Conservation (phyloP, 2,888 invertebrate genomes). For the Leistus spinibarbis region DNA sequence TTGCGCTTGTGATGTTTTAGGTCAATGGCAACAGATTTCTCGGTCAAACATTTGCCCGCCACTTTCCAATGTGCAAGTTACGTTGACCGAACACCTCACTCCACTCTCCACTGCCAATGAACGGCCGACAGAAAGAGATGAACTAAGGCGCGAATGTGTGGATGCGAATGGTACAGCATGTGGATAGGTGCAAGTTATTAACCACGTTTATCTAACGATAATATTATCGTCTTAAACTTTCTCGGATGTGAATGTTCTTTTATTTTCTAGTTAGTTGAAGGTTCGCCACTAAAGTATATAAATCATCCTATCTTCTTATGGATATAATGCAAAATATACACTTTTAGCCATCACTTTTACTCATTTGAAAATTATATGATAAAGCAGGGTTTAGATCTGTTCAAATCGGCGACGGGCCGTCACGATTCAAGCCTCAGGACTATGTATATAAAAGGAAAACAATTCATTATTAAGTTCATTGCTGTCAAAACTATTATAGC, state of each 20-base stretch:
- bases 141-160: not conserved
- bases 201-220: not conserved
- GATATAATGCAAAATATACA: too few relatives aligned
- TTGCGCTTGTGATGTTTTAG: not conserved
- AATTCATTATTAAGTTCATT: too few relatives aligned
- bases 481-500: too few relatives aligned
- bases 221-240: conserved; percentile 9
- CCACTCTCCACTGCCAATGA: not conserved
- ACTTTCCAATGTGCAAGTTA: conserved; percentile 10
- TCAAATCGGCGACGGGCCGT: too few relatives aligned
- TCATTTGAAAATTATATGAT: too few relatives aligned
- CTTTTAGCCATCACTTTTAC: too few relatives aligned
- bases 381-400: too few relatives aligned
- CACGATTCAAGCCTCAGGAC: too few relatives aligned
- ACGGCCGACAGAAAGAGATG: not conserved
- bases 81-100: conserved; percentile 2
- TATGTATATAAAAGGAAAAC: too few relatives aligned
- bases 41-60: conserved; percentile 6
- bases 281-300: not conserved
- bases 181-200: not conserved
- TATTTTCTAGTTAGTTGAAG: not conserved
- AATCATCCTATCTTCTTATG: too few relatives aligned
- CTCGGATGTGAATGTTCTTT: not conserved
- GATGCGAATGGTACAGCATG: not conserved
- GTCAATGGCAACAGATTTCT: conserved; percentile 15